phyloP scores from a whole-genome alignment of 2,113 vertebrate genomes.

The Oreotragus oreotragus region DNA sequence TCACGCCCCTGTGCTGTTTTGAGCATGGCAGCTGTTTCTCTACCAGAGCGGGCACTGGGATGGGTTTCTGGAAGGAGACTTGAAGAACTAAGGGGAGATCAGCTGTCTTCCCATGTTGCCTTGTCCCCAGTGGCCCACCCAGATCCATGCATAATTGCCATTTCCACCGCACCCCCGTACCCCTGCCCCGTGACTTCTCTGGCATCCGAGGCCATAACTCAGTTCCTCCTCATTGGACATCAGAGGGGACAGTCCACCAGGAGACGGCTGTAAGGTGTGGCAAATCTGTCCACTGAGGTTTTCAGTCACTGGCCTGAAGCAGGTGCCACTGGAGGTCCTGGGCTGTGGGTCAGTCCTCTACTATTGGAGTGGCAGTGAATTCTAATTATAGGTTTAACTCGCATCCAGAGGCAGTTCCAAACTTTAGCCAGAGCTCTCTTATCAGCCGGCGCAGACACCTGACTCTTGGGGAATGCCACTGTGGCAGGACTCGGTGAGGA shows the following conservation, averaged over 20 bases:
- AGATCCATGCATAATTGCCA: neutral
- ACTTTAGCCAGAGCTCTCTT: neutral
- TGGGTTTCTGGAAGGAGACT: conserved; percentile 25
- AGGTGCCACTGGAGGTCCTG: fast-evolving
- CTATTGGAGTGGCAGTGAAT: neutral
- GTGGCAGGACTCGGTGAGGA: neutral
- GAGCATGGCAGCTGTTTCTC: neutral
- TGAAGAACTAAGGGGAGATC: neutral
- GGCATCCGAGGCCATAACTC: neutral
- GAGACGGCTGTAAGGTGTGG: neutral
- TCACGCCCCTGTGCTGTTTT: neutral
- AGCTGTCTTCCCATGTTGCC: neutral
- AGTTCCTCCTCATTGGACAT: neutral
- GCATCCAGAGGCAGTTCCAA: neutral
- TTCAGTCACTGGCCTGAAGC: conserved; percentile 15
- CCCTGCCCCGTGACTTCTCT: neutral
- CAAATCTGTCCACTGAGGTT: neutral
- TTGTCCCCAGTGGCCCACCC: neutral
- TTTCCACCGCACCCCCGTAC: neutral
- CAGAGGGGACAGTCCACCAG: neutral
- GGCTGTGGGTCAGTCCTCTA: neutral
- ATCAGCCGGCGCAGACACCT: neutral
- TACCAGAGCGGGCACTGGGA: neutral
- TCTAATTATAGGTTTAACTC: conserved; percentile 14
- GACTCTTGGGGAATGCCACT: neutral